These are phyloP conservation scores for Temnothorax longispinosus DNA, from an alignment of 1,140 invertebrate genomes.

Conservation along the genomic window DNA sequence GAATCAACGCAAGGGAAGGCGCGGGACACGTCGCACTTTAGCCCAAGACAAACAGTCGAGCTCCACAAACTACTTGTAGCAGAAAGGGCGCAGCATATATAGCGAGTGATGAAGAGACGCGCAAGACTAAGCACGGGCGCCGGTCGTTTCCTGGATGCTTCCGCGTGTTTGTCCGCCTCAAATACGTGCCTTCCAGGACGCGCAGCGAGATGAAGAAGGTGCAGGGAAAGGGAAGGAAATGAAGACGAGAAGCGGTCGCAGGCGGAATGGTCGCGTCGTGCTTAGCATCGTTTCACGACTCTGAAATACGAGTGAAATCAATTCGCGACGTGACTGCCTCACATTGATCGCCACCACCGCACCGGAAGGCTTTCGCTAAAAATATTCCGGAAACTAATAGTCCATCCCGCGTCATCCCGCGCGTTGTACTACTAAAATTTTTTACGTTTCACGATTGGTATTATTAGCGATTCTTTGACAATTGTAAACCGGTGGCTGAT, in stretches of 20 bases:
- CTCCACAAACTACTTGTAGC: conserved; percentile 30
- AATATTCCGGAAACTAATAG: not conserved
- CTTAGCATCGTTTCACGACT: conserved; percentile 49
- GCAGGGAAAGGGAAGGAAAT: conserved; percentile 38
- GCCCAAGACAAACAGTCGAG: conserved; percentile 34
- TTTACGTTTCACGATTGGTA: not conserved
- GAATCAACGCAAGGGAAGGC: conserved; percentile 12
- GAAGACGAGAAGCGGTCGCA: conserved; percentile 50
- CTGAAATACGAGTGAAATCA: conserved; percentile 51
- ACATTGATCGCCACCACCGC: conserved; percentile 4
- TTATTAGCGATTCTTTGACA: not conserved
- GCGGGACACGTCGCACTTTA: conserved; percentile 29
- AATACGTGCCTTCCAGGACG: conserved; percentile 48
- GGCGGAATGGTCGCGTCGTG: conserved; percentile 30
- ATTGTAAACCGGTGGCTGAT: not conserved
- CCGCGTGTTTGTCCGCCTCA: conserved; percentile 58
- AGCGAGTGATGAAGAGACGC: not conserved
- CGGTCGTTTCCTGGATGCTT: conserved; percentile 56
- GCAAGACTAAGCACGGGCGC: conserved; percentile 36
- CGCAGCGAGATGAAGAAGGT: not conserved
- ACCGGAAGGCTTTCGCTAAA: not conserved
- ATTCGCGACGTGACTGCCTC: conserved; percentile 43
- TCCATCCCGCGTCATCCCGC: not conserved
- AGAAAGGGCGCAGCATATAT: not conserved
- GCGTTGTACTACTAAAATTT: not conserved